These are phyloP conservation scores for Anarhynchus alexandrinus DNA, from an alignment of 2,113 vertebrate species.

Conservation along the genomic window DNA sequence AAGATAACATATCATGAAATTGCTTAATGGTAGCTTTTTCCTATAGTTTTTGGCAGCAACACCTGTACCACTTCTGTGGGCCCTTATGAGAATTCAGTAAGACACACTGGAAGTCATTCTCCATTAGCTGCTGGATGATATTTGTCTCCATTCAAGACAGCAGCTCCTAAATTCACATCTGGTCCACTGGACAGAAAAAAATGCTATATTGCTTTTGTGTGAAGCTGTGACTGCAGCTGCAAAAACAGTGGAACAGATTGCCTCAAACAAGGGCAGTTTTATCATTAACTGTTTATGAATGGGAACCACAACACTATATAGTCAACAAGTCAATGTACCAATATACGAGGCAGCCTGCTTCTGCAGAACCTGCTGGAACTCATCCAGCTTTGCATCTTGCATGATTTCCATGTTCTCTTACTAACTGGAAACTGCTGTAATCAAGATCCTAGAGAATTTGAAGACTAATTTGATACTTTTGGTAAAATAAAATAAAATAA, in stretches of 20 bases:
- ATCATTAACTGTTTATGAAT: neutral
- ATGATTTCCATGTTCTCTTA: neutral
- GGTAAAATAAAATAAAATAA: neutral
- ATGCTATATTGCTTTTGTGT: neutral
- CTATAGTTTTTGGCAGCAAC: neutral
- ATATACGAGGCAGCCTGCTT: neutral
- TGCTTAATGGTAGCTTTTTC: neutral
- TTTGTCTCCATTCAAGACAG: neutral
- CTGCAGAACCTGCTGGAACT: neutral
- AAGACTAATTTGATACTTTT: neutral
- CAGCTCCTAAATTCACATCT: neutral
- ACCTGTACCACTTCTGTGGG: neutral
- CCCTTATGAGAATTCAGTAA: neutral
- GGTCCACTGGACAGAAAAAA: neutral
- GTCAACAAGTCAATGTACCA: neutral
- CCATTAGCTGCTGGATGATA: neutral
- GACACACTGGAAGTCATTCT: neutral
- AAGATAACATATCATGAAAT: neutral
- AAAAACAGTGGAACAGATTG: neutral
- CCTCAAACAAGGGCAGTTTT: neutral
- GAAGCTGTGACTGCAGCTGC: neutral
- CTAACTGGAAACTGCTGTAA: neutral
- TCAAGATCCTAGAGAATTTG: neutral
- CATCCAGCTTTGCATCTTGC: neutral
- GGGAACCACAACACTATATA: neutral